phyloP scores from a whole-genome alignment of 1,140 invertebrate genomes.

The Sarcophaga peregrina region DNA sequence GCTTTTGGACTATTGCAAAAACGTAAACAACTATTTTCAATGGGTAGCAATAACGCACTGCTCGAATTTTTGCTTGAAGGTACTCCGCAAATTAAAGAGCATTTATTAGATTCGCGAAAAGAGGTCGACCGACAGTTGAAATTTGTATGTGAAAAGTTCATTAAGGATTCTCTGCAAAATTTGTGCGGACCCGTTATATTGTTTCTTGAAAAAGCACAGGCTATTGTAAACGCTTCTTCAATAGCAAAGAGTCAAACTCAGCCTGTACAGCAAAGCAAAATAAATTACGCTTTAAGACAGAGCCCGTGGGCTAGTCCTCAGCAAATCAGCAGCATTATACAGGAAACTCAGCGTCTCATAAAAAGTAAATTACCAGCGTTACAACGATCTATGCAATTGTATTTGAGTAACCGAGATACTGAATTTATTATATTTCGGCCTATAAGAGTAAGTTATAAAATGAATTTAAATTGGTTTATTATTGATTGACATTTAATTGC shows the following conservation, averaged over 20 bases:
- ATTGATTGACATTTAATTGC: conserved; percentile 47
- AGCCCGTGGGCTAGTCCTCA: conserved; percentile 69
- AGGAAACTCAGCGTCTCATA: conserved; percentile 77
- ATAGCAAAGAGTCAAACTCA: conserved; percentile 28
- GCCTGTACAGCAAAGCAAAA: conserved; percentile 48
- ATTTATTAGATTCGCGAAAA: conserved; percentile 92
- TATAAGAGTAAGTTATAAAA: conserved; percentile 75
- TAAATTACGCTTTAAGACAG: conserved; percentile 60
- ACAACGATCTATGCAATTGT: conserved; percentile 91
- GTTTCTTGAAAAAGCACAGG: conserved; percentile 79
- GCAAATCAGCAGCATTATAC: conserved; percentile 71
- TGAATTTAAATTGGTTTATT: conserved; percentile 7
- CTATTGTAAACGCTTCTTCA: conserved; percentile 49
- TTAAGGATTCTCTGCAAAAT: conserved; percentile 81
- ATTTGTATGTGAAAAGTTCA: conserved; percentile 90
- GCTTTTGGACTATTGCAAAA: conserved; percentile 89
- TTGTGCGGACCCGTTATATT: conserved; percentile 79
- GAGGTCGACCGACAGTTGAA: conserved; percentile 95
- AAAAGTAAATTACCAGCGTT: conserved; percentile 83
- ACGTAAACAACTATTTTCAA: conserved; percentile 85
- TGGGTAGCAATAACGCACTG: conserved; percentile 90
- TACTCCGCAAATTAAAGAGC: conserved; percentile 91
- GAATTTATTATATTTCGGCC: conserved; percentile 95
- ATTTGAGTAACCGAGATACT: conserved; percentile 95
- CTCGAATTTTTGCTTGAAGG: conserved; percentile 92